Base-by-base conservation (phyloP, 1,140 invertebrate species). In the Drosophila sucinea region DNA sequence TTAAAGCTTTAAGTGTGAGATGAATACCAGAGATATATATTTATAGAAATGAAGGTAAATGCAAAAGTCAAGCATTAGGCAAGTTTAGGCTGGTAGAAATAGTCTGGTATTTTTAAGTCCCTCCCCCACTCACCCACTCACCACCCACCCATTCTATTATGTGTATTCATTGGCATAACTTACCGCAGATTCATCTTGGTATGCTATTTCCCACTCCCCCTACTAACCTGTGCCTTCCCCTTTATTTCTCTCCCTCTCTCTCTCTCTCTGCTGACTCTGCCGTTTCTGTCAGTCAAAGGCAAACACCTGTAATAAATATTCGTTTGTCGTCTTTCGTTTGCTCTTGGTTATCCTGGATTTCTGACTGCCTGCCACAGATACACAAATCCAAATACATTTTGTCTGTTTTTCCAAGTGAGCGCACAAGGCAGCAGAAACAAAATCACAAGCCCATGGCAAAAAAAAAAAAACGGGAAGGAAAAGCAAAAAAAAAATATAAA, bases 251-350 rank as follows among this genome's bases (percentile, higher is more conserved):
- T 27, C 17, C 58, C 29, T 54, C 3, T 55, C 41, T 23, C 51
- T 58, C 51, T 55, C 72, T 60, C 60, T 77, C 76, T 85, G 76
- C 67, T 60, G 74, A 51, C 66, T 77, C 67, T 73, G 51, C 38
- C 56, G 35, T 70, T 73, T 56, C 83, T 87, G 83, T 89, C 83
- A 86, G 76, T 86, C 83, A 89, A 83, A 86, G 80, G 83, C 83
- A 86, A 86, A 86, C 83, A 86, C 83, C 83, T 86, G 83, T 86
- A 86, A 86, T 86, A 86, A 89, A 87, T 86, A 86, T 89, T 89
- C 84, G 84, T 89, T 89, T 86, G 84, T 77, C 83, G 84, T 86
- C 81, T 77, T 77, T 81, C 69, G 77, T 64, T 77, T 69, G 70
- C 76, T 71, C 79, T 86, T 72, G 62, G 79, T 87, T 85, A 86